Evolutionary conservation across 2,888 invertebrate genomes (phyloP).

Genomic region (Aphelenchoides bicaudatus): DNA sequence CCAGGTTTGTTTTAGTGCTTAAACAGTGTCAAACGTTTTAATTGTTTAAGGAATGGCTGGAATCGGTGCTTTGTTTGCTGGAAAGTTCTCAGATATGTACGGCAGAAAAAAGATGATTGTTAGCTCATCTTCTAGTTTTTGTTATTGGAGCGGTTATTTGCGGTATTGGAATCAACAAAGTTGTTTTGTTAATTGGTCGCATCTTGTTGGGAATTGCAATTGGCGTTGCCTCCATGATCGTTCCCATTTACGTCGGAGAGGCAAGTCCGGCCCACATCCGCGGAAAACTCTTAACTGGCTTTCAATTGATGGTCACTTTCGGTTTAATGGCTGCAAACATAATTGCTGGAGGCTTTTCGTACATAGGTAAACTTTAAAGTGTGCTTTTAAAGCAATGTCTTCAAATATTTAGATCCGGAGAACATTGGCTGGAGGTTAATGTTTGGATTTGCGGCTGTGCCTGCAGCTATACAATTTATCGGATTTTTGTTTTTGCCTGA

Average conservation of each 20-base stretch:
- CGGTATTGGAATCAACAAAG: conserved; percentile 43
- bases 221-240: conserved; percentile 63
- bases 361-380: no score
- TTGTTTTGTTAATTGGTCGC: conserved; percentile 30
- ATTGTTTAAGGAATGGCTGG: conserved; percentile 34
- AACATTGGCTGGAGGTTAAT: conserved; percentile 61
- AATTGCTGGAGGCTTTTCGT: conserved; percentile 64
- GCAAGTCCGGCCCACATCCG: conserved; percentile 64
- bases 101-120: conserved; percentile 66
- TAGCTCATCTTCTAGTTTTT: conserved; percentile 64
- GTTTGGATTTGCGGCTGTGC: conserved; percentile 66
- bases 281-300: conserved; percentile 65
- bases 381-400: no score
- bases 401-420: no score
- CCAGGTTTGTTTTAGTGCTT: conserved; percentile 39
- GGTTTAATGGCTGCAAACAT: conserved; percentile 66
- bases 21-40: neutral
- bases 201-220: conserved; percentile 42
- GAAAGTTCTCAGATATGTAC: conserved; percentile 63
- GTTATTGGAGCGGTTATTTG: conserved; percentile 63
- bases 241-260: conserved; percentile 67
- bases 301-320: conserved; percentile 65
- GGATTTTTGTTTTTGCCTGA: conserved; percentile 67
- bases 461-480: conserved; percentile 64
- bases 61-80: conserved; percentile 44